Base-by-base conservation (phyloP, 2,888 invertebrate species). In the Athalia rosae region DNA sequence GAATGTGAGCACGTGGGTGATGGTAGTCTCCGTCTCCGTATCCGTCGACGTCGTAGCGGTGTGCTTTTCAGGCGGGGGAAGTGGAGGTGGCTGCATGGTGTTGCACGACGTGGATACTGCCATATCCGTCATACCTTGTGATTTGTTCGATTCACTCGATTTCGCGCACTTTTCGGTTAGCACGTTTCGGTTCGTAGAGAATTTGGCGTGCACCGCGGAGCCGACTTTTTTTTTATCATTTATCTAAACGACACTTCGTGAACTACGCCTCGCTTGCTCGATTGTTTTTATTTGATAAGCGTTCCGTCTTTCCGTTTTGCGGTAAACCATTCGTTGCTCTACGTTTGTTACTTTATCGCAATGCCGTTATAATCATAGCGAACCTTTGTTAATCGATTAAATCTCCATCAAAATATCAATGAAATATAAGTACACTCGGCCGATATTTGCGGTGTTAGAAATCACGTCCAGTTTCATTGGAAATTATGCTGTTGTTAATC, bases 1-100 rank as follows among this genome's bases (percentile, higher is more conserved):
- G 86, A 92, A 92, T 81, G 92, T 92, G 83, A 92, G 91, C 85
- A 91, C 91, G 87, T 92, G 92, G 79, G 91, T 92, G 88, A 92
- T 91, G 85, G 92, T 92, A 85, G 84, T 84, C 78, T 85, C 86
- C 62, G 77, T 74, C 74, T 74, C 73, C 9, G 71, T 79, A 79
- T 28, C 28, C 28, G 79, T 78, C 41, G 79, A 73, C 28, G 77
- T 61, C 71, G 74, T 76, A 66, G 76, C 80, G 59, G 71, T 78
- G 56, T 78, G 78, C 45, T 76, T 77, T 9, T 74, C 73, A 53
- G 78, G 73, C 64, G 79, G 71, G 71, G 79, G 79, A 77, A 81
- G 82, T 74, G 83, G 84, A 71, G 84, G 85, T 79, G 83, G 86
- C 83, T 85, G 84, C 76, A 77, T 79, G 80, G 78, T 77, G 61